These are phyloP conservation scores for Emydura subglobosa DNA, from an alignment of 2,113 vertebrate genomes.

Conservation along the genomic window DNA sequence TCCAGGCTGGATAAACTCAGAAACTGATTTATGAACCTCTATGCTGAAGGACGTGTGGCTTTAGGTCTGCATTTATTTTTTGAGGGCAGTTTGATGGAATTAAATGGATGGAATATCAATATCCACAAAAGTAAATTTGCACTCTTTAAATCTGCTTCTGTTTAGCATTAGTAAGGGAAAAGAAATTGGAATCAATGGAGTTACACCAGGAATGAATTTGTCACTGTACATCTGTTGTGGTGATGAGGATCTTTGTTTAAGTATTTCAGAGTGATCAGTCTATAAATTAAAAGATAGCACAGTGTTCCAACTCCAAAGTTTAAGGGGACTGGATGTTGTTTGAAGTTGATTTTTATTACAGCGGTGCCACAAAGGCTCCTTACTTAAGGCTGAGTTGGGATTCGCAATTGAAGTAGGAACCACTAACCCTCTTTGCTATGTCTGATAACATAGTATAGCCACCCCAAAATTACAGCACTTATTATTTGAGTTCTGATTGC, in stretches of 20 bases:
- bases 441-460: background rate
- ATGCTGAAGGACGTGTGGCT: background rate
- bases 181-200: background rate
- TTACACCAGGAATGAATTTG: conserved; percentile 34
- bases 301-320: background rate
- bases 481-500: background rate
- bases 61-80: conserved; percentile 24
- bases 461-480: background rate
- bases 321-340: background rate
- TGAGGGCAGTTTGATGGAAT: conserved; percentile 42
- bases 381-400: background rate
- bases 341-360: background rate
- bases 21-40: background rate
- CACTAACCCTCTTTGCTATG: background rate
- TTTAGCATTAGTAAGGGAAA: conserved; percentile 48
- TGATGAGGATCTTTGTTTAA: conserved; percentile 27
- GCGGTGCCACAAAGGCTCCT: background rate
- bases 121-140: background rate
- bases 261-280: background rate
- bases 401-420: background rate
- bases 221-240: conserved; percentile 12
- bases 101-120: conserved; percentile 30
- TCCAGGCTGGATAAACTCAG: background rate
- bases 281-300: conserved; percentile 4
- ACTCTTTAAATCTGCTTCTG: conserved; percentile 58